Conservation (phyloP, 2,113 vertebrate genomes). For the Pipra filicauda region DNA sequence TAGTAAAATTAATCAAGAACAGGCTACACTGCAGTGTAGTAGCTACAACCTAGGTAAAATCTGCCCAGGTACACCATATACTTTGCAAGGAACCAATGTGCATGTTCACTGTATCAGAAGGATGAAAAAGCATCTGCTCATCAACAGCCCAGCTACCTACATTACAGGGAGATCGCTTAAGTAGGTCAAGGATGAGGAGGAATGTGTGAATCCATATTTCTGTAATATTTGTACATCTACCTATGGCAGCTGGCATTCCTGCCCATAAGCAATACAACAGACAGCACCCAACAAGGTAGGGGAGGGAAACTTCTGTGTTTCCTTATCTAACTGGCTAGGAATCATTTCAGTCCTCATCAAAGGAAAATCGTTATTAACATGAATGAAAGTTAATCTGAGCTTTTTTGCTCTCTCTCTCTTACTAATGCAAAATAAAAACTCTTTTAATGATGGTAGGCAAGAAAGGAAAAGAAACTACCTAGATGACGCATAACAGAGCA, state of each 20-base stretch:
- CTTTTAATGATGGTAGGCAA: neutral
- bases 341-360: neutral
- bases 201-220: neutral
- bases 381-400: neutral
- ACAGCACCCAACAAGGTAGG: neutral
- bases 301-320: neutral
- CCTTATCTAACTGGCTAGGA: neutral
- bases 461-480: neutral
- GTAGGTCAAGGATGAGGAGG: neutral
- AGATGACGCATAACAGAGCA: neutral
- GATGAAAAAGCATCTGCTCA: neutral
- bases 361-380: neutral
- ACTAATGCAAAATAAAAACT: neutral
- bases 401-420: neutral
- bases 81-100: neutral
- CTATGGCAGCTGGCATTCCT: neutral
- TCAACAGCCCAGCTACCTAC: neutral
- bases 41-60: neutral
- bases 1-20: neutral
- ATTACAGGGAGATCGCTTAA: neutral
- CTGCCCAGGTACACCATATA: neutral
- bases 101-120: neutral
- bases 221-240: neutral
- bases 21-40: neutral
- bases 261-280: neutral